Evolutionary conservation across 2,888 invertebrate species (phyloP).

Genomic region (Agrenia bidenticulata): DNA sequence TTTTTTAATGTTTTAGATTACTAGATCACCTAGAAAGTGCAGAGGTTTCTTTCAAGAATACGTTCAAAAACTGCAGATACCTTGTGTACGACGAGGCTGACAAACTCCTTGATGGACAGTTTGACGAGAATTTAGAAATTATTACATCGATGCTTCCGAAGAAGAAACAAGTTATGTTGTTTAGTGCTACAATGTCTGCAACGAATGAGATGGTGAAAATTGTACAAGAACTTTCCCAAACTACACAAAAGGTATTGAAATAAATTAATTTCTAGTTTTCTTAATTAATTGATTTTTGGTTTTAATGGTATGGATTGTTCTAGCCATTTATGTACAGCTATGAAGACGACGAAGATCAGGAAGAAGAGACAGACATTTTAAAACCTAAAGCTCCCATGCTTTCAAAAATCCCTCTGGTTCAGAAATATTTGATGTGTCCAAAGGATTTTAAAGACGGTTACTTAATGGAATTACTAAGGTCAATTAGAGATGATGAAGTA

Average conservation of each 20-base stretch:
- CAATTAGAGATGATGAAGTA: conserved; percentile 68
- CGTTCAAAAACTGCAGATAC: conserved; percentile 75
- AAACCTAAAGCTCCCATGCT: conserved; percentile 21
- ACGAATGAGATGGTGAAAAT: conserved; percentile 68
- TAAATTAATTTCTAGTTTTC: not conserved
- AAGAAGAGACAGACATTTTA: conserved; percentile 3
- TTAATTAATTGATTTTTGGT: not conserved
- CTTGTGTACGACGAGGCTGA: conserved; percentile 97
- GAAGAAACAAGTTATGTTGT: conserved; percentile 81
- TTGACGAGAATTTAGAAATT: conserved; percentile 72
- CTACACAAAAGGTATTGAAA: conserved; percentile 65
- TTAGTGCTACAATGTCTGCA: conserved; percentile 94
- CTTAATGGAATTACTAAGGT: conserved; percentile 76
- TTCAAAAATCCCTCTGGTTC: conserved; percentile 28
- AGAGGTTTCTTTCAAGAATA: conserved; percentile 64
- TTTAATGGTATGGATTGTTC: conserved; percentile 4
- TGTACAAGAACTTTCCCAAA: conserved; percentile 67
- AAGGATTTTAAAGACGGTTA: conserved; percentile 90
- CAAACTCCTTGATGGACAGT: conserved; percentile 75
- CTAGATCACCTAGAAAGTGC: conserved; percentile 90
- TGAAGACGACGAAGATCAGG: conserved; percentile 29
- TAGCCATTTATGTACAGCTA: conserved; percentile 62
- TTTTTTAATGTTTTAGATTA: conserved; percentile 60
- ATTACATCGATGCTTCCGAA: conserved; percentile 77
- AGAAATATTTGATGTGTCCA: conserved; percentile 61